Base-by-base conservation (phyloP, 2,113 vertebrate species). In the Spilogale gracilis region DNA sequence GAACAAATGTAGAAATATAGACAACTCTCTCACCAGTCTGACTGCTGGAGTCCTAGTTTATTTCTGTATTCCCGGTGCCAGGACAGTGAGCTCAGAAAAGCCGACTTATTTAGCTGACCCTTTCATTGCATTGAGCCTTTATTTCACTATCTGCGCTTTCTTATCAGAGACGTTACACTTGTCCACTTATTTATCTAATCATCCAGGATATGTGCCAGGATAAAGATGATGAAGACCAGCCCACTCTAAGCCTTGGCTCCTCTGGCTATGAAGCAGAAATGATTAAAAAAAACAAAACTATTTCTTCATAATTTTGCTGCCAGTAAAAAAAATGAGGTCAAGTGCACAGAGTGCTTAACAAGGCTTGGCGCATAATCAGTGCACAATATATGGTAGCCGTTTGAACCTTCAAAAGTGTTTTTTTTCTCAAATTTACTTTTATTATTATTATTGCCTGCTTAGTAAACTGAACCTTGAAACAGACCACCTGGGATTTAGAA, bases 261-360 rank as follows among this genome's bases (percentile, higher is more conserved):
- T 13, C 9, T 85, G 63, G 9, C 78, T 83, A 0, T 86, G 58
- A 50, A 56, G 69, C 56, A 91, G 30, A 92, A 97, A 89, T 83
- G 38, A 90, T 95, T 38, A 38, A 38, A 9, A 9, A 60, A 60
- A 58, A 60, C 52, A 73, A 95, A 95, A 82, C 43, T 54, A 54
- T 54, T 86, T 92, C n/a, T 86, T 80, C 10, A 45, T 89, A 48
- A 82, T 32, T 8, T 18, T 86, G 38, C 61, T 78, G 32, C 88
- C 87, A 76, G 21, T 20, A 63, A 79, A 93, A 93, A 86, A 82
- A 97, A 93, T 45, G 81, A 89, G n/a, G 63, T 65, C 48, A 71
- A 25, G 21, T 38, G 18, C 69, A 38, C 32, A 54, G 50, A 78
- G 52, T 20, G 6, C 27, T 50, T 86, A 78, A 79, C 25, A 91